phyloP scores from a whole-genome alignment of 2,888 invertebrate genomes.

The Augiades crinisus region DNA sequence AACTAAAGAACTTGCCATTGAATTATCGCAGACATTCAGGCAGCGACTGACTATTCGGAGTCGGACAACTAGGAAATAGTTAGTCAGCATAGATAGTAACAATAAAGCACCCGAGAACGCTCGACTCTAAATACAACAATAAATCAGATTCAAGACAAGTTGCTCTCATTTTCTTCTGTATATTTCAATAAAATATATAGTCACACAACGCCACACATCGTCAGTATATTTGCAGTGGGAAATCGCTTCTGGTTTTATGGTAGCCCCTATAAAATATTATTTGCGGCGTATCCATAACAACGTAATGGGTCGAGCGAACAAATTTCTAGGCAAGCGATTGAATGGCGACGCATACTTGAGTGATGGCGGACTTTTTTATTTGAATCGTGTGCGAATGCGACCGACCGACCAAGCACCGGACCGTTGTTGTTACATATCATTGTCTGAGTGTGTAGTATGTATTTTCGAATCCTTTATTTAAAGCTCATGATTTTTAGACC shows the following conservation, averaged over 20 bases:
- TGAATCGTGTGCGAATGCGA: constrained; percentile 80
- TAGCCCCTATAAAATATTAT: constrained; percentile 17
- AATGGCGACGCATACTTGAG: constrained; percentile 80
- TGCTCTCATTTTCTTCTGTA: background rate
- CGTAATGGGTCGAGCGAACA: constrained; percentile 46
- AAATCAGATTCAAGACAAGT: background rate
- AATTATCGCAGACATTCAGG: too few relatives aligned
- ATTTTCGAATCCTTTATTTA: background rate
- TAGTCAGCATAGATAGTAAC: too few relatives aligned
- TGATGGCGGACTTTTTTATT: constrained; percentile 80
- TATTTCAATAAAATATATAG: constrained; percentile 1
- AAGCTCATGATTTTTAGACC: background rate
- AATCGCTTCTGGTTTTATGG: constrained; percentile 14
- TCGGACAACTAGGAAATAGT: too few relatives aligned
- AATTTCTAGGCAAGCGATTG: constrained; percentile 74
- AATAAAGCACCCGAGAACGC: too few relatives aligned
- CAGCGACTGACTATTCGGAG: too few relatives aligned
- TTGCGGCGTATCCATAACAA: constrained; percentile 47
- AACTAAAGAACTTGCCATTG: too few relatives aligned
- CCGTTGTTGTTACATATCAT: constrained; percentile 31
- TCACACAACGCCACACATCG: background rate
- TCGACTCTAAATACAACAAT: too few relatives aligned
- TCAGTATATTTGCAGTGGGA: constrained; percentile 6
- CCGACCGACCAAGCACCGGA: constrained; percentile 46
- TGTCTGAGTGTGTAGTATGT: background rate